Evolutionary conservation across 2,888 invertebrate species (phyloP).

Genomic region (Zonitis immaculata): DNA sequence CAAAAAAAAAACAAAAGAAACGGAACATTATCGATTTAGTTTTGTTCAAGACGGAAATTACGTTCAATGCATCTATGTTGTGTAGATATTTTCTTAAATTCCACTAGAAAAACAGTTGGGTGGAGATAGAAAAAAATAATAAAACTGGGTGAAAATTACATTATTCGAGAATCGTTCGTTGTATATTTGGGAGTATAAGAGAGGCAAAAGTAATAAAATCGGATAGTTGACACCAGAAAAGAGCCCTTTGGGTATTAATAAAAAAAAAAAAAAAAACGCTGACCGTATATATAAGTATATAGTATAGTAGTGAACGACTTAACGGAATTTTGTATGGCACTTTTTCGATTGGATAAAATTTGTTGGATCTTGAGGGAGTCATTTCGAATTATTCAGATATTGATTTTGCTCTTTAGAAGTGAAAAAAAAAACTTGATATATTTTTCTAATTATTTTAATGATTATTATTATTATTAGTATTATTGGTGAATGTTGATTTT

Average conservation of each 20-base stretch:
- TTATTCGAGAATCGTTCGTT: neutral
- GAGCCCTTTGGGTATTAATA: slow-evolving; percentile 17
- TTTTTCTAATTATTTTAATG: too few species aligned
- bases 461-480: neutral
- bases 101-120: neutral
- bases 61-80: neutral
- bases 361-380: neutral
- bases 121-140: too few species aligned
- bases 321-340: neutral
- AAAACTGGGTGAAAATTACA: neutral
- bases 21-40: neutral
- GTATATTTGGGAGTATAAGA: neutral
- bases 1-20: neutral
- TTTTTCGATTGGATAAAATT: too few species aligned
- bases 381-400: neutral
- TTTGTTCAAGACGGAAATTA: neutral
- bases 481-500: neutral
- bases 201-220: neutral
- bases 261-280: slow-evolving; percentile 20
- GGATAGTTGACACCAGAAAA: neutral
- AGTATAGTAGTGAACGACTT: neutral
- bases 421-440: neutral
- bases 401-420: neutral
- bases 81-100: neutral
- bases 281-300: too few species aligned